Evolutionary conservation across 2,797 vertebrate species (phyloP).

Genomic region (Ceyx erithaca): DNA sequence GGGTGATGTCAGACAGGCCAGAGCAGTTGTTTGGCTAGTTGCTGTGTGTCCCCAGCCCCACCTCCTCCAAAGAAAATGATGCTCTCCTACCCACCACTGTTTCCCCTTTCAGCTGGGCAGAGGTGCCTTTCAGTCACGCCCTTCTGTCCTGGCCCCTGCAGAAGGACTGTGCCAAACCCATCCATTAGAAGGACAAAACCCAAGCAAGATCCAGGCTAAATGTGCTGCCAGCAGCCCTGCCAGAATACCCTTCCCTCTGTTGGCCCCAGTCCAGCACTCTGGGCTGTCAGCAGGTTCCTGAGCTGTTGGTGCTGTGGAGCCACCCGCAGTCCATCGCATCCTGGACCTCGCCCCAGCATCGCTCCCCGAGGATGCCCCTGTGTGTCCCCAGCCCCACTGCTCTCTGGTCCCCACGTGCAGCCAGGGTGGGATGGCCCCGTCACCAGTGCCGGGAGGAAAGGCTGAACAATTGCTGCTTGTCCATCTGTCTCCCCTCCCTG

Average conservation of each 20-base stretch:
- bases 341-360: not conserved
- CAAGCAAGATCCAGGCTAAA: not conserved
- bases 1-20: fast-evolving
- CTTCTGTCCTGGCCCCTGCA: not conserved
- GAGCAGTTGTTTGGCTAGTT: not conserved
- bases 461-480: slow-evolving; percentile 17
- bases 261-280: not conserved
- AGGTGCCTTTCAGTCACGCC: not conserved
- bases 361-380: not conserved
- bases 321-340: not conserved
- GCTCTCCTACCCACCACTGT: fast-evolving
- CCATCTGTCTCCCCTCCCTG: not conserved
- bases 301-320: fast-evolving
- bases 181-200: not conserved
- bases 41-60: not conserved
- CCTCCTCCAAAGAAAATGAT: not conserved
- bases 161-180: not conserved
- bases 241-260: not conserved
- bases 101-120: not conserved
- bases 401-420: fast-evolving
- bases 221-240: not conserved
- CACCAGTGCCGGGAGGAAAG: not conserved
- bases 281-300: not conserved
- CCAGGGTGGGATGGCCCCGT: fast-evolving
- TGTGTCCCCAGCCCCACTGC: not conserved